Percentiles rank a stretch among this genome's conserved stretches.
Conservation (phyloP, 1,140 invertebrate species). For the Trachymyrmex septentrionalis region DNA sequence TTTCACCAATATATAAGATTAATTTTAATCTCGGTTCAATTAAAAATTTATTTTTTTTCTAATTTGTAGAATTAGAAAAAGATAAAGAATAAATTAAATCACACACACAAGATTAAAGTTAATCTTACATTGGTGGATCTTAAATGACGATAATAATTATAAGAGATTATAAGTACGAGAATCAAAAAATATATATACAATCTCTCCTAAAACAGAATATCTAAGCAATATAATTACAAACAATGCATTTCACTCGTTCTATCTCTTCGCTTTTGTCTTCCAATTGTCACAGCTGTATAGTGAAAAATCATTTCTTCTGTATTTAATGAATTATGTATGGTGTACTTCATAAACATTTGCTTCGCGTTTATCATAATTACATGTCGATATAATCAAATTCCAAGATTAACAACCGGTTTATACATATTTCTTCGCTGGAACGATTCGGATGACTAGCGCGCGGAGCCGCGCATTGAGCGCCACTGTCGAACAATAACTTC, state of each 20-base stretch:
- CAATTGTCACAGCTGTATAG: neutral
- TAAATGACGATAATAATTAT: neutral
- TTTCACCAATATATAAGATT: too few relatives aligned
- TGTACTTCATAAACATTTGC: neutral
- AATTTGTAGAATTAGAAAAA: too few relatives aligned
- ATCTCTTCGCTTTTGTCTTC: neutral
- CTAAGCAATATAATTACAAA: conserved; percentile 16
- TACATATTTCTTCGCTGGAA: neutral
- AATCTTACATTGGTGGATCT: too few relatives aligned
- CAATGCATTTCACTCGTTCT: neutral
- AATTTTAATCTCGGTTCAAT: too few relatives aligned
- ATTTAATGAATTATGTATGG: neutral
- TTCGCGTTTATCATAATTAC: neutral
- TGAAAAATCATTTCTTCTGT: neutral
- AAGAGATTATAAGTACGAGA: neutral
- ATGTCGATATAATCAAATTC: neutral
- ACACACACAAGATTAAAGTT: too few relatives aligned
- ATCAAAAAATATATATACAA: conserved; percentile 1
- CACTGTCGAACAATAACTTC: conserved; percentile 86
- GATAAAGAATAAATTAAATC: too few relatives aligned
- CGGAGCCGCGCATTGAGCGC: conserved; percentile 73
- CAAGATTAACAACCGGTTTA: neutral
- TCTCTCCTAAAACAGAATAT: conserved; percentile 15
- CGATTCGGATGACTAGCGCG: neutral
- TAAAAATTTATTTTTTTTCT: too few relatives aligned